Evolutionary conservation across 2,113 vertebrate genomes (phyloP).

Genomic region (Zingel zingel): DNA sequence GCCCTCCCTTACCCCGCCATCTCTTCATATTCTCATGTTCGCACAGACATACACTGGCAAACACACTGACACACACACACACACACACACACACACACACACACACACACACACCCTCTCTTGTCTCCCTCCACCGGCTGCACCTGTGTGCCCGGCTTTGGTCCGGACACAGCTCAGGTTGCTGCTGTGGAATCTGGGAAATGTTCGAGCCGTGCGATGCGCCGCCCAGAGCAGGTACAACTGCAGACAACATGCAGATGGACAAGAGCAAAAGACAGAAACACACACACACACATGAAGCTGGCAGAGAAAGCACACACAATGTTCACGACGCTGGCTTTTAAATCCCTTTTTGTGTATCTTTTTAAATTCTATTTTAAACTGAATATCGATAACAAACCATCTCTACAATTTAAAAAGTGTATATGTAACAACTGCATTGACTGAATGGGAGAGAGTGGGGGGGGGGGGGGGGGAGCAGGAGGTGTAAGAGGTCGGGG

Average conservation of each 20-base stretch:
- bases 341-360: background rate
- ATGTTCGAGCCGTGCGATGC: conserved; percentile 66
- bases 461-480: conserved; percentile 10
- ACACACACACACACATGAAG: conserved; percentile 15
- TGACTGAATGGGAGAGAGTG: background rate
- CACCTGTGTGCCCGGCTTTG: conserved; percentile 80
- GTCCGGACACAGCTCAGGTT: conserved; percentile 78
- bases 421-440: background rate
- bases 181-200: conserved; percentile 83
- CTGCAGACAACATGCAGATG: conserved; percentile 44
- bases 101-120: conserved; percentile 46
- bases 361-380: background rate
- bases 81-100: background rate
- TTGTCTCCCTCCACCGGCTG: conserved; percentile 40
- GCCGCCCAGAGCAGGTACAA: conserved; percentile 56
- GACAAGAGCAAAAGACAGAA: conserved; percentile 25
- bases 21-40: conserved; percentile 53
- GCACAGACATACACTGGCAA: conserved; percentile 32
- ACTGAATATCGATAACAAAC: background rate
- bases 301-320: background rate
- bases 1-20: conserved; percentile 16
- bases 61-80: conserved; percentile 18
- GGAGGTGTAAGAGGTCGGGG: conserved; percentile 55
- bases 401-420: background rate
- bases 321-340: background rate